Conservation (phyloP, 2,888 invertebrate genomes). For the Eupelmus urozonus region DNA sequence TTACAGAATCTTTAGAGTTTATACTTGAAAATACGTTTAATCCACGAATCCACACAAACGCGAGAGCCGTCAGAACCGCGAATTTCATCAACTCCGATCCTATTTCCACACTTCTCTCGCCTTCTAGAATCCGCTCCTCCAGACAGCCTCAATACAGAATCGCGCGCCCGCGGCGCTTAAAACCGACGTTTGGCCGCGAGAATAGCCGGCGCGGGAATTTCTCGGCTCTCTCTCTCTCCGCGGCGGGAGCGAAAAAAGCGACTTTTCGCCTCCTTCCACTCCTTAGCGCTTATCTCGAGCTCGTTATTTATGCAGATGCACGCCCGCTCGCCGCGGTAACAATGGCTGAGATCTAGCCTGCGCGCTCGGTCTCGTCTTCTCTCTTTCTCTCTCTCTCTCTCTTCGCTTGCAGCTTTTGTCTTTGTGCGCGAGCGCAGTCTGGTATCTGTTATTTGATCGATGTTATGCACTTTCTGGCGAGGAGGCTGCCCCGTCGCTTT, state of each 20-base stretch:
- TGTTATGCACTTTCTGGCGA: neutral
- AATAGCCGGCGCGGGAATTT: slow-evolving; percentile 37
- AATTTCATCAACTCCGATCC: too few relatives aligned
- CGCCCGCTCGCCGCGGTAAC: slow-evolving; percentile 1
- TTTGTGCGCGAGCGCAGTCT: neutral
- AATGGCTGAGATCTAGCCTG: slow-evolving; percentile 26
- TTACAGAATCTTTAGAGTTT: too few relatives aligned
- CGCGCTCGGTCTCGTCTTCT: neutral
- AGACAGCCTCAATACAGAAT: too few relatives aligned
- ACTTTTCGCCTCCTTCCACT: slow-evolving; percentile 7
- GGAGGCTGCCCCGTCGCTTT: neutral
- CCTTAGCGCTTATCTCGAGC: slow-evolving; percentile 24
- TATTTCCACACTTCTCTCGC: too few relatives aligned
- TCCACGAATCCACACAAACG: too few relatives aligned
- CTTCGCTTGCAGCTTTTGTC: neutral
- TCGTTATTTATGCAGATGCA: slow-evolving; percentile 53
- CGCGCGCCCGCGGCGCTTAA: neutral
- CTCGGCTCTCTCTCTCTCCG: slow-evolving; percentile 14
- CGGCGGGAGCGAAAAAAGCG: slow-evolving; percentile 20
- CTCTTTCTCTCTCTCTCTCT: slow-evolving; percentile 5
- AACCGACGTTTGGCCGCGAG: too few relatives aligned
- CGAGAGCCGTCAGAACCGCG: too few relatives aligned
- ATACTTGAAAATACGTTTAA: too few relatives aligned
- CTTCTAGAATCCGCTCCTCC: too few relatives aligned
- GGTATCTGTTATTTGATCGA: slow-evolving; percentile 43